These are phyloP conservation scores for Neopelma chrysocephalum DNA, from an alignment of 2,797 vertebrate genomes.

Conservation along the genomic window DNA sequence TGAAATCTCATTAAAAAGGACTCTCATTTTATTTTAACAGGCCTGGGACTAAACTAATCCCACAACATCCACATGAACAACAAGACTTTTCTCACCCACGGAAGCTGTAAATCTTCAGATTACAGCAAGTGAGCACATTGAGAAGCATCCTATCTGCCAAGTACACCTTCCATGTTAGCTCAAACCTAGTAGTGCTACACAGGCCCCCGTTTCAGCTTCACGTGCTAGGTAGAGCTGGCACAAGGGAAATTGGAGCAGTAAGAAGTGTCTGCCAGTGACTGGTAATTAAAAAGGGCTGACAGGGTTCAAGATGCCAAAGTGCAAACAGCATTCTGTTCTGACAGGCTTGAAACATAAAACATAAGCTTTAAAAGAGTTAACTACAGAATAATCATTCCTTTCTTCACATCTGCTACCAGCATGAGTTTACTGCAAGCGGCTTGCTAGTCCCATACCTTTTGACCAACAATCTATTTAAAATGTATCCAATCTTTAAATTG, in stretches of 20 bases:
- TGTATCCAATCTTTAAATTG: fast-evolving
- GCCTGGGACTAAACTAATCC: background rate
- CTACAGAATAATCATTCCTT: background rate
- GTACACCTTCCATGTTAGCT: background rate
- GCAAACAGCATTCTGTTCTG: background rate
- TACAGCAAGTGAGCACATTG: fast-evolving
- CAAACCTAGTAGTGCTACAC: fast-evolving
- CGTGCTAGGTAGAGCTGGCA: background rate
- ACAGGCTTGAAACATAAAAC: background rate
- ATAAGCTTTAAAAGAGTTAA: background rate
- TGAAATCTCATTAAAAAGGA: background rate
- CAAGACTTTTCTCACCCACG: background rate
- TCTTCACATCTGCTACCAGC: background rate
- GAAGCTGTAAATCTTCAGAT: background rate
- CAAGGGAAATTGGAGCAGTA: background rate
- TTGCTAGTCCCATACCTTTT: background rate
- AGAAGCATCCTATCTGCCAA: background rate
- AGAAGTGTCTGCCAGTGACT: background rate
- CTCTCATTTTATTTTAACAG: background rate
- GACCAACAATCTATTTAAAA: background rate
- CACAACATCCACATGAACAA: background rate
- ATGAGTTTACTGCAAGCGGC: background rate
- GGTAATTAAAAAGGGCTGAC: background rate
- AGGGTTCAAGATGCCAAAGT: background rate
- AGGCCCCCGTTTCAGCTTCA: background rate